Percentiles rank a stretch among this genome's conserved stretches.
Conservation (phyloP, 2,888 invertebrate species). For the Julus scanicus region DNA sequence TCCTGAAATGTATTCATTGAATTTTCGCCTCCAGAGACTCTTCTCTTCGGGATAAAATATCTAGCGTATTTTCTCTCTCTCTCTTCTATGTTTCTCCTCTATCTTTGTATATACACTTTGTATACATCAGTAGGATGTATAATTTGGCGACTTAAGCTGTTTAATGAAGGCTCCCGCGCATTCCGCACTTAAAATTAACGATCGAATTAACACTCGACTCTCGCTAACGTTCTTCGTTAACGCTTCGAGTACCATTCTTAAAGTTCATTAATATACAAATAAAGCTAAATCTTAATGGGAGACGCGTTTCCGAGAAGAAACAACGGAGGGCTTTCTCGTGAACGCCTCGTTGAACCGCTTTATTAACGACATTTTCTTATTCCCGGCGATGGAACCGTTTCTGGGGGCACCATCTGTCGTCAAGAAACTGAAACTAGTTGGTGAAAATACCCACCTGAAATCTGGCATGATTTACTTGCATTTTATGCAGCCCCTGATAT, state of each 20-base stretch:
- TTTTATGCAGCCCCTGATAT: too few relatives aligned
- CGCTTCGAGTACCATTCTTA: slow-evolving; percentile 46
- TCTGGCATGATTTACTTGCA: too few relatives aligned
- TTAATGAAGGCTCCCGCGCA: slow-evolving; percentile 24
- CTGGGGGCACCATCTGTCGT: neutral
- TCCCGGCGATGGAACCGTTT: neutral
- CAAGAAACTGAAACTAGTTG: neutral
- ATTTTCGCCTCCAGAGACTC: slow-evolving; percentile 38
- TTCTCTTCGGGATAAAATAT: neutral
- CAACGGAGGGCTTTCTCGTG: neutral
- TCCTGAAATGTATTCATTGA: slow-evolving; percentile 38
- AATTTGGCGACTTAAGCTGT: neutral
- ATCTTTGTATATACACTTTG: too few relatives aligned
- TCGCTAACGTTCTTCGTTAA: slow-evolving; percentile 49
- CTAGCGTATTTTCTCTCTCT: neutral
- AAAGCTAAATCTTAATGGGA: slow-evolving; percentile 50
- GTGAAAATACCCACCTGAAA: neutral
- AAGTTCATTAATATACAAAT: slow-evolving; percentile 51
- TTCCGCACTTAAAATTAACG: slow-evolving; percentile 50
- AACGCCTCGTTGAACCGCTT: neutral
- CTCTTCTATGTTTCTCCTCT: neutral
- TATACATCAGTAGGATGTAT: neutral
- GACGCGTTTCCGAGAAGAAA: slow-evolving; percentile 14
- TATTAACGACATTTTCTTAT: neutral
- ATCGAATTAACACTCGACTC: slow-evolving; percentile 52